Evolutionary conservation across 2,888 invertebrate genomes (phyloP), one percentile per base, ranked within the genome.

Genomic region (Magallana nippona): DNA sequence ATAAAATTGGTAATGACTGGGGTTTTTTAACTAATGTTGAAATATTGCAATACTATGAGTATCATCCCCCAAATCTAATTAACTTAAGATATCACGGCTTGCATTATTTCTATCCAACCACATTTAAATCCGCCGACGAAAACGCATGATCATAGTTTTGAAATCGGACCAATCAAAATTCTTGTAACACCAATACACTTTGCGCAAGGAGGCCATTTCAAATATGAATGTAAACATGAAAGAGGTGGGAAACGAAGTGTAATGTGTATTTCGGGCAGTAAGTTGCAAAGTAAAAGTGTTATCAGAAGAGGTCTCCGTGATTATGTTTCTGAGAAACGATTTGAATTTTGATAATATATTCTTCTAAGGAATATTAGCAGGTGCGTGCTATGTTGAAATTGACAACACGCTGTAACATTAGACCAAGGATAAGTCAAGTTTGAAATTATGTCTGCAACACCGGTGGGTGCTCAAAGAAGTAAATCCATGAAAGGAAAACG

Each of bases 401-500:
- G 32, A 22, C 27, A 15, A 71, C 10, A 71, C 71, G 71, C 15
- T 27, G 11, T 22, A 27, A 13, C 22, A 11, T 17, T 19, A 60
- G 19, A 32, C 27, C 32, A 27, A 71, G n/a, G 15, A 15, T 10
- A 32, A 27, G 27, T 15, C 1, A 63, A 22, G 32, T 11, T 11
- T 22, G 27, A 27, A 15, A 71, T 27, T 32, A 82, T 82, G 82
- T 77, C 82, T 10, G 17, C 56, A 27, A 77, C 82, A 77, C 77
- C 82, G 10, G 58, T 82, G 82, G 79, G 80, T 78, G 86, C 87
- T 1, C 87, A 85, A 44, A 55, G 84, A 58, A 78, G 78, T 55
- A 82, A 77, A 62, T 78, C 86, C 63, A 71, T 71, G 2, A 89
- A 85, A 85, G 89, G 88, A 22, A 91, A 89, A 81, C 86, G 90